These are phyloP conservation scores for Corythoichthys intestinalis DNA, from an alignment of 2,113 vertebrate species.

Conservation along the genomic window DNA sequence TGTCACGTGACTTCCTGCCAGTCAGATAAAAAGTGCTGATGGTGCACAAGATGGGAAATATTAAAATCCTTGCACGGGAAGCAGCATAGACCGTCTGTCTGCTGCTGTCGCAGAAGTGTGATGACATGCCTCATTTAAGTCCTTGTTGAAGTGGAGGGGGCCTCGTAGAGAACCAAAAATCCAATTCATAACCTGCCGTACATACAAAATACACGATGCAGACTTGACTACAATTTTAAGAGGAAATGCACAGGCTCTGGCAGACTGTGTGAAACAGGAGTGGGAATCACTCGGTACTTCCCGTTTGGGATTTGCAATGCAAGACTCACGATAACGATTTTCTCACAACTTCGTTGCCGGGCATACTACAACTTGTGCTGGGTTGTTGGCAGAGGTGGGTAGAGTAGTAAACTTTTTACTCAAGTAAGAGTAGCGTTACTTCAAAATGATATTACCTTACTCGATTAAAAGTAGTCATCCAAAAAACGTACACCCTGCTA, in stretches of 20 bases:
- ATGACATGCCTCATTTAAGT: conserved; percentile 4
- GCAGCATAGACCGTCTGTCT: conserved; percentile 18
- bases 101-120: conserved; percentile 9
- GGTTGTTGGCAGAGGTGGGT: no score
- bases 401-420: no score
- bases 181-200: not conserved
- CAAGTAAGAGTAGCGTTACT: no score
- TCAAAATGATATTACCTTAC: no score
- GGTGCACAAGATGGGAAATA: conserved; percentile 23
- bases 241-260: not conserved
- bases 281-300: no score
- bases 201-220: not conserved
- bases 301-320: no score
- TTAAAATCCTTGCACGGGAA: conserved; percentile 48
- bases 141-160: not conserved
- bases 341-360: no score
- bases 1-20: conserved; percentile 59
- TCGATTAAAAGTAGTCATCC: no score
- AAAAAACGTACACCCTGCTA: no score
- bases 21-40: conserved; percentile 44
- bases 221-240: not conserved
- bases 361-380: no score
- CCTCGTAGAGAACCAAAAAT: not conserved
- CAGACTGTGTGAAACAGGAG: no score
- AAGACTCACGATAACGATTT: no score